Evolutionary conservation across 2,888 invertebrate species (phyloP), one percentile per base, ranked within the genome.

Genomic region (Drosophila barbarae): DNA sequence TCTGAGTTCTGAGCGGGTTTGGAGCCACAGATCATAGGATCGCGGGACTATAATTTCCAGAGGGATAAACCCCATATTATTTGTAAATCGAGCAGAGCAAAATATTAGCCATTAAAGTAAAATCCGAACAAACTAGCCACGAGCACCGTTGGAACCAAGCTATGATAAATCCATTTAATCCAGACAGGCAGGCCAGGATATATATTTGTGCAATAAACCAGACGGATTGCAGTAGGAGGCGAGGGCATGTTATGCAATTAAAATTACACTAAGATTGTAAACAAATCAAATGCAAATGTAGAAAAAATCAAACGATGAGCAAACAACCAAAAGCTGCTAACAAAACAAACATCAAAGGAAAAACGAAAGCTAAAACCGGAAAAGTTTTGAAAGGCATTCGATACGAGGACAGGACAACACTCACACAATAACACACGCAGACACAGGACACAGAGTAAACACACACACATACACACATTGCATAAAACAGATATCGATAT

Each of bases 271-370:
- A 71, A 61, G 44, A 61, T 61, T 57, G 51, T 61, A 67, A 61
- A 54, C 52, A 71, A 71, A 71, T 60, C 66, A 71, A 65, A 73
- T 64, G 56, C 66, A 77, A 76, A 70, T 72, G 69, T 77, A 79
- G 73, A 83, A 70, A 67, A 75, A 79, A 79, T 80, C 74, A 79
- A 76, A 83, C 53, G 78, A 80, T 77, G 79, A 80, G 84, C 79
- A 81, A 80, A 80, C 72, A 80, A 80, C 79, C 84, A 80, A 80
- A 79, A 81, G 77, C 73, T 78, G 82, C 82, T 81, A 81, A 78
- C 51, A 72, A 71, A 78, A 76, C 61, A 70, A 76, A 70, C 39
- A 66, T 56, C 63, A 67, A 71, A 69, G 55, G 49, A 34, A 58
- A 56, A 56, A 28, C 58, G 26, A 59, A 70, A 41, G 55, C 58